Conservation (phyloP, 2,797 vertebrate genomes). For the Natrix natrix region DNA sequence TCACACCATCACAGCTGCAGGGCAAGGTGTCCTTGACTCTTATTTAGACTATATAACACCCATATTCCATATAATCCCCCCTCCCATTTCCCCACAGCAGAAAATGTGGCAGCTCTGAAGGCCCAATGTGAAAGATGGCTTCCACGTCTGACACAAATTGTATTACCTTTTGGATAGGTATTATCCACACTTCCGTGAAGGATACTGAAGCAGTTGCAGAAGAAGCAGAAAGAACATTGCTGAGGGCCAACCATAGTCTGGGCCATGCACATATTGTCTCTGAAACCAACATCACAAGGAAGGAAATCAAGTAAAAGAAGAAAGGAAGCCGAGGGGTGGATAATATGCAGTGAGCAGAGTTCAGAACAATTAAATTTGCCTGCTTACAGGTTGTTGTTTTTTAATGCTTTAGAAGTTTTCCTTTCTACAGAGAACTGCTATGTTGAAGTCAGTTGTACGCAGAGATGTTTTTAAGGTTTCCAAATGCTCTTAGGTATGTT, state of each 20-base stretch:
- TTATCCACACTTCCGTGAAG: not conserved
- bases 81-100: no score
- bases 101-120: no score
- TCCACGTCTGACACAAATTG: not conserved
- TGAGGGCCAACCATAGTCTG: not conserved
- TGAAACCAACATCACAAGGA: not conserved
- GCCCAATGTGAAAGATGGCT: no score
- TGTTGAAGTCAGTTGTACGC: not conserved
- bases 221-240: not conserved
- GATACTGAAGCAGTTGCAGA: not conserved
- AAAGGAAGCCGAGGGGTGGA: not conserved
- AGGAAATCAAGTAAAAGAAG: not conserved
- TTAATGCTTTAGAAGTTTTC: not conserved
- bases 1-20: no score
- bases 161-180: not conserved
- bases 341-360: not conserved
- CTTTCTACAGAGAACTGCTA: not conserved
- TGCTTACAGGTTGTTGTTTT: not conserved
- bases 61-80: no score
- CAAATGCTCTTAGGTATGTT: not conserved
- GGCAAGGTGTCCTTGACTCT: no score
- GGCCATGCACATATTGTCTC: not conserved
- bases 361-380: not conserved
- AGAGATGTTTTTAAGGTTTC: not conserved
- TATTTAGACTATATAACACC: no score